A percentile compares a stretch with the other conserved stretches of the same genome.
Conservation (phyloP, 2,113 vertebrate genomes). For the Myodes glareolus region DNA sequence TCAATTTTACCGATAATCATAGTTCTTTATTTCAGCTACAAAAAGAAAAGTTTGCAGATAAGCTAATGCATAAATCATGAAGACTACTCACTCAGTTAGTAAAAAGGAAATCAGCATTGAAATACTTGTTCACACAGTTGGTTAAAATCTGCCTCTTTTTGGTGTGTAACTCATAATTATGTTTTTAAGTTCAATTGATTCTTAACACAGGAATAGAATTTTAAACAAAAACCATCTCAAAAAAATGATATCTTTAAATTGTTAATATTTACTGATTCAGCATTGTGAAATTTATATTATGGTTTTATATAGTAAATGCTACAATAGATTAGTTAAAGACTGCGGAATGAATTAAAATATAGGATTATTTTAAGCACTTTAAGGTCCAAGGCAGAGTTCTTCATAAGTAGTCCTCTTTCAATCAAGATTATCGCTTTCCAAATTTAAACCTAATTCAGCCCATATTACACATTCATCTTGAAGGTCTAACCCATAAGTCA, state of each 20-base stretch:
- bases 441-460: not conserved
- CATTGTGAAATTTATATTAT: constrained; percentile 27
- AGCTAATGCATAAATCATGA: constrained; percentile 81
- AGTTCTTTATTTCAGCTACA: constrained; percentile 81
- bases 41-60: constrained; percentile 50
- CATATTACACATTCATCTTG: not conserved
- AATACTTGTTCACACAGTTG: constrained; percentile 62
- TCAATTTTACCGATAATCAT: constrained; percentile 84
- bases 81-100: constrained; percentile 50
- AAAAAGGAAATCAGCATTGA: constrained; percentile 74
- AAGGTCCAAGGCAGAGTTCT: not conserved
- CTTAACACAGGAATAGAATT: constrained; percentile 4
- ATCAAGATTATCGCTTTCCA: not conserved
- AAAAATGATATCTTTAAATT: constrained; percentile 28
- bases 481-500: not conserved
- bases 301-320: constrained; percentile 4
- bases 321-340: not conserved
- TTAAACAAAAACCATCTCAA: not conserved
- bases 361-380: not conserved
- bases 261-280: constrained; percentile 42
- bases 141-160: constrained; percentile 67
- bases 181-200: constrained; percentile 63
- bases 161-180: constrained; percentile 71
- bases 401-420: not conserved
- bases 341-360: not conserved